These are phyloP conservation scores for Zaprionus africanus DNA, from an alignment of 1,140 invertebrate species.

Conservation along the genomic window DNA sequence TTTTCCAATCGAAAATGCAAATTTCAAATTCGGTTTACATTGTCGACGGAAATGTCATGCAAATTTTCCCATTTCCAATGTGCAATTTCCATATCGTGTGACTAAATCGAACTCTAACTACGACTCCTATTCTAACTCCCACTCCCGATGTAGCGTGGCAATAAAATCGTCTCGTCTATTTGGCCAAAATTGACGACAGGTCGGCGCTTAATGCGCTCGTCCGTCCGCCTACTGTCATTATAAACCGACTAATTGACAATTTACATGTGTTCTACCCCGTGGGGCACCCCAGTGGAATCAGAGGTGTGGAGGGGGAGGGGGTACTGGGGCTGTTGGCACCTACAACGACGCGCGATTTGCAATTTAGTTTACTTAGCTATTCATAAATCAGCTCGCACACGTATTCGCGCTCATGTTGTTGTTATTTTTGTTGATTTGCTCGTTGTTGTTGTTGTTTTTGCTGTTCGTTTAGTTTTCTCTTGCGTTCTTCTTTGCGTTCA, in stretches of 20 bases:
- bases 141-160: not conserved
- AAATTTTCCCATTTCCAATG: not conserved
- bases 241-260: conserved; percentile 47
- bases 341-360: conserved; percentile 16
- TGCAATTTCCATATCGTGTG: not conserved
- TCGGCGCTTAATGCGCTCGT: conserved; percentile 10
- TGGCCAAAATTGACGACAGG: not conserved
- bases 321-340: not conserved
- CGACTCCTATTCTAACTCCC: conserved; percentile 15
- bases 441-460: not conserved
- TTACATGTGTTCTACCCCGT: conserved; percentile 29
- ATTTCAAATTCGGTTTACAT: conserved; percentile 34
- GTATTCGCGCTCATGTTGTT: not conserved
- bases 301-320: not conserved
- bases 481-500: not conserved
- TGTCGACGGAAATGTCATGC: conserved; percentile 1
- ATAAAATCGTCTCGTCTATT: conserved; percentile 1
- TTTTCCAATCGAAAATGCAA: conserved; percentile 35
- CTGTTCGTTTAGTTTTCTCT: not conserved
- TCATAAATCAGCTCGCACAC: conserved; percentile 31
- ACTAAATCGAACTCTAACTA: not conserved
- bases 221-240: conserved; percentile 15
- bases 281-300: not conserved
- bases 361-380: conserved; percentile 40
- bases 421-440: not conserved